Conservation (phyloP, 2,888 invertebrate genomes). For the Scaptomyza flava region DNA sequence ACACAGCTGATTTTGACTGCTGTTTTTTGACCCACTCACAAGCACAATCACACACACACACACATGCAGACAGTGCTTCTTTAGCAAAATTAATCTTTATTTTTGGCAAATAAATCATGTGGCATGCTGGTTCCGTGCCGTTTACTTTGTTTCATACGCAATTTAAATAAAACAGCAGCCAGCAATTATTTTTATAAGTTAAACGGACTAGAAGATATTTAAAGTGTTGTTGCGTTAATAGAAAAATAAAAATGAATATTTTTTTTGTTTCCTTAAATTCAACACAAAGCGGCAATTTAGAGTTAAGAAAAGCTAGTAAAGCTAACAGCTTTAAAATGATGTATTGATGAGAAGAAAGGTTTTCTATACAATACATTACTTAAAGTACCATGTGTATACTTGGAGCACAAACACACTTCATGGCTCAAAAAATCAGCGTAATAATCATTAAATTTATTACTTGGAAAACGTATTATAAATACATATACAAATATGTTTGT, state of each 20-base stretch:
- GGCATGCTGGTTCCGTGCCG: conserved; percentile 51
- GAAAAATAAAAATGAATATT: background rate
- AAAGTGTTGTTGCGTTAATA: background rate
- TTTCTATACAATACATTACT: background rate
- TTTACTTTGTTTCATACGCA: conserved; percentile 53
- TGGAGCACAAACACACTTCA: background rate
- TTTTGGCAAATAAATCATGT: conserved; percentile 70
- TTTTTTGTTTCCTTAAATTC: too few species aligned
- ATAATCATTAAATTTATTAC: conserved; percentile 64
- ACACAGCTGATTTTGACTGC: conserved; percentile 61
- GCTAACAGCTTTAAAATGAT: too few species aligned
- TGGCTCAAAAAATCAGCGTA: conserved; percentile 19
- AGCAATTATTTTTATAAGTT: background rate
- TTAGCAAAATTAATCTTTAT: conserved; percentile 49
- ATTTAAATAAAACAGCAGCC: conserved; percentile 58
- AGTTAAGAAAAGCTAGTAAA: too few species aligned
- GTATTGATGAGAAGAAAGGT: too few species aligned
- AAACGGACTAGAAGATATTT: conserved; percentile 8
- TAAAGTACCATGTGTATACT: background rate
- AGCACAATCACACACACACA: conserved; percentile 20
- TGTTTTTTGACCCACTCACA: conserved; percentile 63
- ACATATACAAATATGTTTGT: background rate
- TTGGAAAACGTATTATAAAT: conserved; percentile 29
- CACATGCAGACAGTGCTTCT: conserved; percentile 37
- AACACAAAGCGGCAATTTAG: too few species aligned